Evolutionary conservation across 2,888 invertebrate species (phyloP).

Genomic region (Kryphioiulus occultus): DNA sequence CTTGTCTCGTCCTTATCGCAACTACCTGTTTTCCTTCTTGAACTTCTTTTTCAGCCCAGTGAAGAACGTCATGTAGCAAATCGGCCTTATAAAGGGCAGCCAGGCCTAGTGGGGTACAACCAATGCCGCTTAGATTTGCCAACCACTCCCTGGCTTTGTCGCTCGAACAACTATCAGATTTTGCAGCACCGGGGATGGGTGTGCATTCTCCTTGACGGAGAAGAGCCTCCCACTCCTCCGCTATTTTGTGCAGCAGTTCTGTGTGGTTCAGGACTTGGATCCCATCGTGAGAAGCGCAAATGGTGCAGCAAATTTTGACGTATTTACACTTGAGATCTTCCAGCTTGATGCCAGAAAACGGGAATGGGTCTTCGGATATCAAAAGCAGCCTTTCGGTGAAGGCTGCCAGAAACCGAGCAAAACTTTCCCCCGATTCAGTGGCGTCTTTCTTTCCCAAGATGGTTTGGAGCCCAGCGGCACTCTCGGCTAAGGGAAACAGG

Average conservation of each 20-base stretch:
- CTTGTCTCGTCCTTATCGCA: neutral
- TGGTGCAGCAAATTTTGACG: conserved; percentile 29
- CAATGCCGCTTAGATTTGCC: neutral
- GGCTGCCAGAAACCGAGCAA: neutral
- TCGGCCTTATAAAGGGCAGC: conserved; percentile 26
- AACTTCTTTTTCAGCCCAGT: conserved; percentile 33
- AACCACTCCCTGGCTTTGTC: neutral
- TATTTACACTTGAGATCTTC: conserved; percentile 10
- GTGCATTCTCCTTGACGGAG: conserved; percentile 4
- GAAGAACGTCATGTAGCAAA: conserved; percentile 29
- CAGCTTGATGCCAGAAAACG: neutral
- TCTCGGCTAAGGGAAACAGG: neutral
- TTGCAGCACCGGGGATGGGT: conserved; percentile 8
- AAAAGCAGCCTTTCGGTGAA: conserved; percentile 9
- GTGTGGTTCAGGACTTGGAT: neutral
- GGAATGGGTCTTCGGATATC: neutral
- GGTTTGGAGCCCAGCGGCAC: neutral
- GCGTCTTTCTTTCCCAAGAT: neutral
- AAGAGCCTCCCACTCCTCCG: conserved; percentile 43
- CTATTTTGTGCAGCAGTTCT: neutral
- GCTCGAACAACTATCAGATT: neutral
- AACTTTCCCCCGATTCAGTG: neutral
- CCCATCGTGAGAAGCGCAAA: neutral
- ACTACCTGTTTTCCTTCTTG: neutral
- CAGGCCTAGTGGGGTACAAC: conserved; percentile 31